Evolutionary conservation across 2,797 vertebrate genomes (phyloP).

Genomic region (Danionella dracula): DNA sequence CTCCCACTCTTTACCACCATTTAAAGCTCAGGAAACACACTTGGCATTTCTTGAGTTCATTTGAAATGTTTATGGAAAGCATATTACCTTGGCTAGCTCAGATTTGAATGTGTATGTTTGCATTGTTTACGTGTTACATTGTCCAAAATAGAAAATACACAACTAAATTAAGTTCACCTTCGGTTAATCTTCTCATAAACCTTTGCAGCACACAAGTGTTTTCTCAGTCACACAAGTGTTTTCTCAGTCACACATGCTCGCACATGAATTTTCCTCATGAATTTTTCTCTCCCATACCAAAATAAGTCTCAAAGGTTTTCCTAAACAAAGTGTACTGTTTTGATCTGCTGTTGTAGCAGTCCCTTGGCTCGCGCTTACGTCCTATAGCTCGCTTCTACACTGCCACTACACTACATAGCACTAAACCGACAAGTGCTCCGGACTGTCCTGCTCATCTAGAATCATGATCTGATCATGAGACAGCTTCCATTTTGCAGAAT

Average conservation of each 20-base stretch:
- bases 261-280: neutral
- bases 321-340: slow-evolving; percentile 14
- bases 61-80: slow-evolving; percentile 27
- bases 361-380: no score
- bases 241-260: neutral
- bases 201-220: neutral
- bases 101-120: slow-evolving; percentile 22
- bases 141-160: slow-evolving; percentile 9
- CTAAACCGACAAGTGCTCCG: neutral
- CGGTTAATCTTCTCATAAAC: slow-evolving; percentile 5
- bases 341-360: no score
- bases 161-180: slow-evolving; percentile 27
- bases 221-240: slow-evolving; percentile 10
- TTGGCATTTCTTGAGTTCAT: slow-evolving; percentile 27
- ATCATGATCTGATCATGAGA: no score
- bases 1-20: neutral
- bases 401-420: no score
- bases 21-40: slow-evolving; percentile 15
- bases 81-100: slow-evolving; percentile 19
- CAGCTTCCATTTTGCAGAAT: slow-evolving; percentile 12
- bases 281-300: neutral
- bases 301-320: slow-evolving; percentile 19
- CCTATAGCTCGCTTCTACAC: no score
- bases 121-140: slow-evolving; percentile 14
- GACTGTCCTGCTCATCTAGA: neutral